These are phyloP conservation scores for Brachionus rubens DNA, from an alignment of 1,140 invertebrate genomes.

Conservation along the genomic window DNA sequence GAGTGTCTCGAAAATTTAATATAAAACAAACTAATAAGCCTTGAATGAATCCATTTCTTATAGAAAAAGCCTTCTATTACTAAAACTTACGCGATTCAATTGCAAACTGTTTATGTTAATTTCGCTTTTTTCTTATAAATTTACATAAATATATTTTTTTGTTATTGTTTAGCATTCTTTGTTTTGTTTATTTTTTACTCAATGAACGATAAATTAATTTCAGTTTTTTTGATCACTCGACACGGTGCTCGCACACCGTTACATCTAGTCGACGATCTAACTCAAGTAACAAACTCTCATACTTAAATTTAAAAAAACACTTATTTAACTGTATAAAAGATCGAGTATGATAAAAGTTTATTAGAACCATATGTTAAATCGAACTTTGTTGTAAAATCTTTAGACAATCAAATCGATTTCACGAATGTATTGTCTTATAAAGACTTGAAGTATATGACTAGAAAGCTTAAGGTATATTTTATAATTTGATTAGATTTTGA, in stretches of 20 bases:
- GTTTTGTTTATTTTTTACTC: not conserved
- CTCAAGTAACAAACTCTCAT: not conserved
- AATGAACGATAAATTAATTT: constrained; percentile 21
- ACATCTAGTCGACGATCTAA: not conserved
- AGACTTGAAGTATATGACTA: not conserved
- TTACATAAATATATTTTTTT: no score
- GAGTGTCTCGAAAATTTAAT: no score
- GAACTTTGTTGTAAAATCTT: not conserved
- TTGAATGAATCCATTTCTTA: no score
- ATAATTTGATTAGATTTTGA: not conserved
- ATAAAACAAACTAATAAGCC: no score
- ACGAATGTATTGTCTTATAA: not conserved
- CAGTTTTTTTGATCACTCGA: constrained; percentile 29
- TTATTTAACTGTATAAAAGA: not conserved
- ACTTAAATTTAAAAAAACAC: not conserved
- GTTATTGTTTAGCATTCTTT: no score
- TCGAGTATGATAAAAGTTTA: constrained; percentile 10
- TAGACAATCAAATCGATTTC: not conserved
- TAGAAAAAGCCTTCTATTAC: no score
- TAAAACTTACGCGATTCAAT: no score
- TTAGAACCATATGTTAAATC: not conserved
- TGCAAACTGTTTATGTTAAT: no score
- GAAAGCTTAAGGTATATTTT: not conserved
- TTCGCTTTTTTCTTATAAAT: no score
- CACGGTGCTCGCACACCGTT: constrained; percentile 43